These are phyloP conservation scores for Albula goreensis DNA, from an alignment of 2,113 vertebrate genomes.

Conservation along the genomic window DNA sequence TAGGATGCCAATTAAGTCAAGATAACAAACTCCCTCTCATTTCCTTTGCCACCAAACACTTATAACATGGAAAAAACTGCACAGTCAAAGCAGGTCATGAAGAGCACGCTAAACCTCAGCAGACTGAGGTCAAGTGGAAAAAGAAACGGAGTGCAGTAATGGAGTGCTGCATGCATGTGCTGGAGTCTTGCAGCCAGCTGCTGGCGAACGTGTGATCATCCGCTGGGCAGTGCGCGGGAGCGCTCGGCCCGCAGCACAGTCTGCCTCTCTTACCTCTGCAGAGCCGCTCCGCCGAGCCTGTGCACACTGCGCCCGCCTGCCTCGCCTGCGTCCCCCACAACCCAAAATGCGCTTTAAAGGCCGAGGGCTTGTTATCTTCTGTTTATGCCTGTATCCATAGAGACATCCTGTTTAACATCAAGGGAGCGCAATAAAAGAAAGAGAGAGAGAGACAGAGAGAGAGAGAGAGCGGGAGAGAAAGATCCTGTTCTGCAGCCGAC, in stretches of 20 bases:
- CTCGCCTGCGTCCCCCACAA: constrained; percentile 44
- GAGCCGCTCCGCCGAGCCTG: constrained; percentile 29
- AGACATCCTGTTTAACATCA: constrained; percentile 76
- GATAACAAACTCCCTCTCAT: neutral
- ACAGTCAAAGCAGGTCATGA: neutral
- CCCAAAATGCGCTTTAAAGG: constrained; percentile 69
- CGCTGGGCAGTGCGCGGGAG: neutral
- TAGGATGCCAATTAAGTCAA: neutral
- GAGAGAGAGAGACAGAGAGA: constrained; percentile 23
- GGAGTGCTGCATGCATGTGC: neutral
- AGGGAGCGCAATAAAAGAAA: constrained; percentile 62
- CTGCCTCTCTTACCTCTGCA: constrained; percentile 42
- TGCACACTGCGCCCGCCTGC: constrained; percentile 28
- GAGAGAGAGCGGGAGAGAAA: constrained; percentile 14
- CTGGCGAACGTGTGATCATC: neutral
- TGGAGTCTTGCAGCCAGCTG: neutral
- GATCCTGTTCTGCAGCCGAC: constrained; percentile 57
- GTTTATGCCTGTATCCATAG: constrained; percentile 81
- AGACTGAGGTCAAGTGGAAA: neutral
- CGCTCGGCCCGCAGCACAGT: neutral
- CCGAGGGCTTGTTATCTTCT: constrained; percentile 79
- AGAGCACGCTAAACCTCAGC: neutral
- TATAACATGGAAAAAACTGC: neutral
- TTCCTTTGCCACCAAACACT: neutral
- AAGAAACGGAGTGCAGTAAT: neutral